Percentiles rank a stretch among this genome's conserved stretches.
phyloP scores from a whole-genome alignment of 2,113 vertebrate species.

The Myotis brandtii region DNA sequence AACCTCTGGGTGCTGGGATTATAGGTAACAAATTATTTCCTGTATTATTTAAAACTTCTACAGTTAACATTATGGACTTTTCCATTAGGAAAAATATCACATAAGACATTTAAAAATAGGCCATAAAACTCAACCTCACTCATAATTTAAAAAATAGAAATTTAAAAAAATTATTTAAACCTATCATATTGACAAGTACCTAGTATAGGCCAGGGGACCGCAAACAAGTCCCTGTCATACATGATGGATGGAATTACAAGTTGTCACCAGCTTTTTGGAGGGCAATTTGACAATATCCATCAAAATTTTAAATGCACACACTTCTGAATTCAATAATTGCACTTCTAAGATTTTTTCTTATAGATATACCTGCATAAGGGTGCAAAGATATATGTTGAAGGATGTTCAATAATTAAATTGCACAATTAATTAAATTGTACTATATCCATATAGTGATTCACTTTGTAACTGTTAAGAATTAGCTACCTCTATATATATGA shows the following conservation, averaged over 20 bases:
- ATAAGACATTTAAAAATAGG: constrained; percentile 4
- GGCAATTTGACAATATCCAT: too few relatives aligned
- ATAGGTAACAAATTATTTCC: background rate
- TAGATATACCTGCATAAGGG: background rate
- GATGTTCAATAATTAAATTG: background rate
- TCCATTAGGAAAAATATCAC: background rate
- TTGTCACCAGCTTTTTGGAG: background rate
- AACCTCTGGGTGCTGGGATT: background rate
- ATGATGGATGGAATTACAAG: background rate
- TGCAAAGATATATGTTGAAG: background rate
- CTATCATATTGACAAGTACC: background rate
- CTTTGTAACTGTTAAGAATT: background rate
- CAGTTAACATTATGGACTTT: background rate
- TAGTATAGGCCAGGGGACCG: background rate
- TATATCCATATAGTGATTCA: background rate
- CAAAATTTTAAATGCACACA: background rate
- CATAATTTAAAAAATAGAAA: background rate
- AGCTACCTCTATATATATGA: background rate
- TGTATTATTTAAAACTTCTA: constrained; percentile 34
- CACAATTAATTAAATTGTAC: background rate
- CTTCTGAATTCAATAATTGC: constrained; percentile 1
- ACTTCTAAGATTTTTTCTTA: background rate
- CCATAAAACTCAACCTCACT: background rate
- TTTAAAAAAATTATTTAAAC: constrained; percentile 26
- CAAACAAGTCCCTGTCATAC: background rate